These are phyloP conservation scores for Labrus mixtus DNA, from an alignment of 2,113 vertebrate genomes.

Conservation along the genomic window DNA sequence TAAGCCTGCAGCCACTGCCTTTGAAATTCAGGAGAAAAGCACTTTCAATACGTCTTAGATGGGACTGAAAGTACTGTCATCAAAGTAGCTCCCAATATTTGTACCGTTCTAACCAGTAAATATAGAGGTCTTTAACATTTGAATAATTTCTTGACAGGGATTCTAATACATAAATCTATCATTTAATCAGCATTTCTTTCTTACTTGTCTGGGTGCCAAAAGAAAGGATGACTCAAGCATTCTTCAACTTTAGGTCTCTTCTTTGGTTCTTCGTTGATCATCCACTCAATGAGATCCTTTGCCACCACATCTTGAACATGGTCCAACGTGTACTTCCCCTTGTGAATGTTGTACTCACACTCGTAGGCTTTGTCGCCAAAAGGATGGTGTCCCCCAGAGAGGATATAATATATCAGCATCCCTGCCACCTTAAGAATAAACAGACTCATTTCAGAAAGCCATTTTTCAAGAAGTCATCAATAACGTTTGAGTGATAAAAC, in stretches of 20 bases:
- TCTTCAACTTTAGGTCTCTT: slow-evolving; percentile 66
- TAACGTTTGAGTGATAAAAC: rapidly evolving
- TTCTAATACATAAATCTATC: no score
- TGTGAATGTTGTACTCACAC: slow-evolving; percentile 46
- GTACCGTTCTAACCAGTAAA: no score
- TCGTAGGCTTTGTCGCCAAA: slow-evolving; percentile 32
- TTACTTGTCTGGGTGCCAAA: slow-evolving; percentile 62
- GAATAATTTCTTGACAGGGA: no score
- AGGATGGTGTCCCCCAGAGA: slow-evolving; percentile 78
- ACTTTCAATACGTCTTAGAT: not conserved
- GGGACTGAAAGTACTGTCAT: not conserved
- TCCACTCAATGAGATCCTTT: slow-evolving; percentile 72
- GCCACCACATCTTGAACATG: slow-evolving; percentile 68
- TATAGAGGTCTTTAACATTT: not conserved
- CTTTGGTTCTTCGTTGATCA: slow-evolving; percentile 66
- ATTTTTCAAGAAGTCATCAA: not conserved
- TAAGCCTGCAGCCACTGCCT: no score
- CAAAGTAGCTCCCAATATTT: no score
- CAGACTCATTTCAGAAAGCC: rapidly evolving
- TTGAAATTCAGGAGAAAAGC: not conserved
- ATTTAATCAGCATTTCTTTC: not conserved
- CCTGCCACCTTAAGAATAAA: slow-evolving; percentile 70
- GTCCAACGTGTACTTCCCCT: slow-evolving; percentile 68
- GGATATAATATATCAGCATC: slow-evolving; percentile 78
- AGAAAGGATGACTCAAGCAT: slow-evolving; percentile 75